phyloP scores from a whole-genome alignment of 2,113 vertebrate species.

The Sceloporus undulatus region DNA sequence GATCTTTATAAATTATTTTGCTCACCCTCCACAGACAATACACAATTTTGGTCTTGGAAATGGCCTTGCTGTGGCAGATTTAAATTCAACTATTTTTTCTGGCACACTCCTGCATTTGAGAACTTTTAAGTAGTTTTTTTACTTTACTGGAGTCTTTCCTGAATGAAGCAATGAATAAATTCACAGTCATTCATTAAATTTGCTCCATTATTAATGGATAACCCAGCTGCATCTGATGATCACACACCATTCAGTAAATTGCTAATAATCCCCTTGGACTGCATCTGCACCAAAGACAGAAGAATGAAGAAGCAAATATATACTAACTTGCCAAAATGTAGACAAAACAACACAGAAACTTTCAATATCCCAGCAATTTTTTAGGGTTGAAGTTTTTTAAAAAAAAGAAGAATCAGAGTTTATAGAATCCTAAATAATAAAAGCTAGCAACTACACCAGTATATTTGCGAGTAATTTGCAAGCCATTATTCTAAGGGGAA shows the following conservation, averaged over 20 bases:
- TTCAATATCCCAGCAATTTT: slow-evolving; percentile 4
- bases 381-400: background rate
- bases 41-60: slow-evolving; percentile 25
- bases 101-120: slow-evolving; percentile 85
- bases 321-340: background rate
- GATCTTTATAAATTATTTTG: slow-evolving; percentile 33
- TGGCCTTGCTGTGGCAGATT: slow-evolving; percentile 32
- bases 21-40: slow-evolving; percentile 42
- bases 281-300: slow-evolving; percentile 79
- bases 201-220: slow-evolving; percentile 70
- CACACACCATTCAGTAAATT: slow-evolving; percentile 75
- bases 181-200: slow-evolving; percentile 81
- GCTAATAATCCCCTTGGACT: slow-evolving; percentile 81
- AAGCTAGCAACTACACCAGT: background rate
- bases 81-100: slow-evolving; percentile 68
- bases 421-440: background rate
- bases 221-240: slow-evolving; percentile 68
- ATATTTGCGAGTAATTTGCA: background rate
- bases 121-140: slow-evolving; percentile 87
- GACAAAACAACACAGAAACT: background rate
- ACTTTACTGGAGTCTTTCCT: slow-evolving; percentile 87
- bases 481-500: background rate
- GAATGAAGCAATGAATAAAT: slow-evolving; percentile 87
- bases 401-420: background rate
- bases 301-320: slow-evolving; percentile 12